Percentiles rank a stretch among this genome's conserved stretches.
phyloP scores from a whole-genome alignment of 2,797 vertebrate species.

The Ibycter americanus region DNA sequence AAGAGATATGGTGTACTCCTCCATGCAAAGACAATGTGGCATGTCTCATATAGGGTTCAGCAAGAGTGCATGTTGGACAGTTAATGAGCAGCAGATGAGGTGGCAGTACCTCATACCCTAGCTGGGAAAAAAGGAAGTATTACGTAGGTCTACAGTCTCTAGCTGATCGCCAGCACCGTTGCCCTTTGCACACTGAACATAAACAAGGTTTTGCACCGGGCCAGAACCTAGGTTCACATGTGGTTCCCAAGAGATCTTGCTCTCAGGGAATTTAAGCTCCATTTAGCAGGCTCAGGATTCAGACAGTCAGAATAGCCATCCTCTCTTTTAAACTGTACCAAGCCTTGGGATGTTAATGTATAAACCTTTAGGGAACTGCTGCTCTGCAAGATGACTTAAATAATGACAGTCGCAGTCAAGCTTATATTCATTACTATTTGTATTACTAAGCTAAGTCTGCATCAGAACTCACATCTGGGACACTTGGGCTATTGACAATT shows the following conservation, averaged over 20 bases:
- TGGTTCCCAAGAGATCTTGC: neutral
- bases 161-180: neutral
- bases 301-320: neutral
- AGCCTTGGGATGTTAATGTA: neutral
- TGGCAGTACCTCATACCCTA: neutral
- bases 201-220: neutral
- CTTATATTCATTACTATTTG: neutral
- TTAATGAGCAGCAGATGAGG: neutral
- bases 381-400: neutral
- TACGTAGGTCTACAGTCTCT: neutral
- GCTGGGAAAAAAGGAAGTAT: neutral
- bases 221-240: neutral
- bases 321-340: neutral
- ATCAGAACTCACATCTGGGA: neutral
- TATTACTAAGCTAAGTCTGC: neutral
- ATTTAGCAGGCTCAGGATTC: neutral
- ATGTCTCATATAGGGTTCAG: neutral
- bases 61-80: neutral
- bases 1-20: neutral
- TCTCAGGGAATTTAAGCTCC: neutral
- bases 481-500: neutral
- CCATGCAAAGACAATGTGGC: neutral
- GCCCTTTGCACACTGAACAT: neutral
- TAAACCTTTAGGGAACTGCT: neutral
- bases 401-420: neutral